A percentile compares a stretch with the other conserved stretches of the same genome.
Conservation (phyloP, 2,113 vertebrate genomes). For the Blennius ocellaris region DNA sequence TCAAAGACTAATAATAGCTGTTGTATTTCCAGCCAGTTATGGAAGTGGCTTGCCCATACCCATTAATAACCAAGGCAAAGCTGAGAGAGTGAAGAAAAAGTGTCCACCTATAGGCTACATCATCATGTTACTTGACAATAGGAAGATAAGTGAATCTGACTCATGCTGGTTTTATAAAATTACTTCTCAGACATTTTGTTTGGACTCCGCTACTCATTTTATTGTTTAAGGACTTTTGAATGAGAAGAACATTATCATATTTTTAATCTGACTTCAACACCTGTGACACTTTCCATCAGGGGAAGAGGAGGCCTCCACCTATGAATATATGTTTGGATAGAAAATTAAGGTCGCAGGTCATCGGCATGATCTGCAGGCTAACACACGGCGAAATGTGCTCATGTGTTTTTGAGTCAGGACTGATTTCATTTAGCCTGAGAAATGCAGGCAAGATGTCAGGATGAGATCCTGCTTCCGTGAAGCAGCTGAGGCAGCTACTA, state of each 20-base stretch:
- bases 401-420: slow-evolving; percentile 92
- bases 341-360: slow-evolving; percentile 91
- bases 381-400: slow-evolving; percentile 92
- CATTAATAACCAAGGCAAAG: neutral
- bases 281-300: slow-evolving; percentile 83
- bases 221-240: slow-evolving; percentile 46
- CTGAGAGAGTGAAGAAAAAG: neutral
- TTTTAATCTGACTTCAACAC: slow-evolving; percentile 80
- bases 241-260: slow-evolving; percentile 78
- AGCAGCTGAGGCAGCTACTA: slow-evolving; percentile 43
- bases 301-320: slow-evolving; percentile 79
- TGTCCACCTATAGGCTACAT: neutral
- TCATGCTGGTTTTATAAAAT: neutral
- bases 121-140: neutral
- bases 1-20: slow-evolving; percentile 1
- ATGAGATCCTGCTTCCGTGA: slow-evolving; percentile 80
- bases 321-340: slow-evolving; percentile 91
- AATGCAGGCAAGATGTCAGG: slow-evolving; percentile 91
- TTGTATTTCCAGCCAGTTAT: neutral
- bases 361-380: slow-evolving; percentile 83
- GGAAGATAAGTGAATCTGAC: neutral
- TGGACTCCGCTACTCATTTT: slow-evolving; percentile 11
- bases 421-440: slow-evolving; percentile 89
- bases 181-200: slow-evolving; percentile 20
- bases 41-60: neutral